Evolutionary conservation across 2,113 vertebrate species (phyloP), one percentile per base, ranked within the genome.

Genomic region (Gallinago media): DNA sequence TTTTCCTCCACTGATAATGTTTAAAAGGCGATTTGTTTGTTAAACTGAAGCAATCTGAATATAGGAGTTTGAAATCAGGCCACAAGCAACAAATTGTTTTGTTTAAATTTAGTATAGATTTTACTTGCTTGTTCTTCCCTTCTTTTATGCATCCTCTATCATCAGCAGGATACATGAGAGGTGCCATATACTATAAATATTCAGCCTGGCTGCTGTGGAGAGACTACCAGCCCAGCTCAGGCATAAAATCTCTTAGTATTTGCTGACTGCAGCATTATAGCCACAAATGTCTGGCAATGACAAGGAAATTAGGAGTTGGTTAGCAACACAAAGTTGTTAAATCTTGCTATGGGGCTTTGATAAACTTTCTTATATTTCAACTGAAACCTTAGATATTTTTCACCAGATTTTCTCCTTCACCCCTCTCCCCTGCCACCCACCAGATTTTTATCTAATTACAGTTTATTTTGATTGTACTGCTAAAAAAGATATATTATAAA

Each of bases 191-290:
- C 12, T 74, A 10, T 22, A 55, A 6, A 29, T 29, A 52, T 81
- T 88, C 52, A 91, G 76, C 93, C 66, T 93, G 59, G 56, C 36
- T 95, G 63, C 89, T 90, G 66, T 66, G 58, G 89, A 93, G 58
- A 46, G 52, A 94, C 88, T 85, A 93, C 77, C 76, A 85, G 79
- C 44, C 21, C 76, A 85, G 47, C 27, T 83, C 66, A 95, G 77
- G 44, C 88, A 78, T 58, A 32, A 94, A 92, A 82, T 7, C 29
- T 68, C 20, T 97, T 63, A 96, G 67, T 87, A 95, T 96, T 96
- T 97, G 96, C 94, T 97, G 93, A 93, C 92, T 95, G 61, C 47
- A 96, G 80, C 65, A 84, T 74, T 96, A 80, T 84, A 94, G 90
- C 91, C 92, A 88, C 91, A 98, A 98, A 75, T 81, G 88, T 71